phyloP scores from a whole-genome alignment of 2,797 vertebrate species.

The Ctenopoma multispine region DNA sequence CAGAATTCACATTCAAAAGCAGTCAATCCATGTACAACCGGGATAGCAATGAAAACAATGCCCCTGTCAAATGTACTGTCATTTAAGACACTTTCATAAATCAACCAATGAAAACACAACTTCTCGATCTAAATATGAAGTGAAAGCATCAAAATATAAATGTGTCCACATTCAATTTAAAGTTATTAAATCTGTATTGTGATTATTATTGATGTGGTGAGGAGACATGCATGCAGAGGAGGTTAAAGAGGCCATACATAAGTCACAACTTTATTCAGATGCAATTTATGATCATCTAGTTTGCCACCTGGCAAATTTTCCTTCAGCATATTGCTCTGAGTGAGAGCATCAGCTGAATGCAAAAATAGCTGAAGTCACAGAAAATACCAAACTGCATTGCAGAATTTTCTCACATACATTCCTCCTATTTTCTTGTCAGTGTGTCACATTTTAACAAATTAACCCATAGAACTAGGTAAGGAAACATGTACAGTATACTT shows the following conservation, averaged over 20 bases:
- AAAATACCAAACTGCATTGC: background rate
- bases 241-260: no score
- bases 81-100: conserved; percentile 24
- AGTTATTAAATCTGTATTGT: background rate
- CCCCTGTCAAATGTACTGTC: conserved; percentile 28
- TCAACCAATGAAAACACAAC: background rate
- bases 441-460: background rate
- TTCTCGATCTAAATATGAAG: conserved; percentile 26
- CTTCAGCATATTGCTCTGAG: background rate
- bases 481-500: conserved; percentile 11
- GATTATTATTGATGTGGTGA: conserved; percentile 9
- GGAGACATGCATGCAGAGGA: conserved; percentile 6
- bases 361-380: background rate
- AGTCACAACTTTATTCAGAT: conserved; percentile 1
- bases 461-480: conserved; percentile 30
- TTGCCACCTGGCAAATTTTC: background rate
- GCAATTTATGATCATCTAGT: background rate
- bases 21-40: conserved; percentile 24
- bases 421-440: background rate
- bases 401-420: background rate
- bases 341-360: background rate
- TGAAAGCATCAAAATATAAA: conserved; percentile 20
- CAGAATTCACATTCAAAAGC: conserved; percentile 46
- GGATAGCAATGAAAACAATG: conserved; percentile 64
- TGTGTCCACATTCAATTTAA: background rate